These are phyloP conservation scores for Hymenopus coronatus DNA, from an alignment of 2,888 invertebrate species.

Conservation along the genomic window DNA sequence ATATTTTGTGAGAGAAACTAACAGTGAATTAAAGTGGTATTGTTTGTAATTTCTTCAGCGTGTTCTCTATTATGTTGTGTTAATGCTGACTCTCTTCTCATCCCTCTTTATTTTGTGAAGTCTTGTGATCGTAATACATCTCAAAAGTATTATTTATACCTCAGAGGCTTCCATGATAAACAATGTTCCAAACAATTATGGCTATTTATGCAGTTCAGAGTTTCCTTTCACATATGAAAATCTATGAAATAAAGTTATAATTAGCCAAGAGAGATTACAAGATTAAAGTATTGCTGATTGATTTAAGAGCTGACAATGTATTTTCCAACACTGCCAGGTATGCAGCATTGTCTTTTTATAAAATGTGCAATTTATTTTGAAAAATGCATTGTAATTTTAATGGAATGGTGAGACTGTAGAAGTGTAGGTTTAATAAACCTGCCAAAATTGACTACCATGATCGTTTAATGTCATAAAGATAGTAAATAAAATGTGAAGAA, in stretches of 20 bases:
- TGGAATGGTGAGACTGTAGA: neutral
- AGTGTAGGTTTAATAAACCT: neutral
- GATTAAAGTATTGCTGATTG: neutral
- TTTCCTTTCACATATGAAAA: neutral
- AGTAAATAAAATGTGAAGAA: neutral
- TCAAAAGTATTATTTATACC: neutral
- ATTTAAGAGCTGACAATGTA: neutral
- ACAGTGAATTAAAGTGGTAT: neutral
- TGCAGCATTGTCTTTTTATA: neutral
- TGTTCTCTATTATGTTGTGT: neutral
- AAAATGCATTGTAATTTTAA: neutral
- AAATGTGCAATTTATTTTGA: neutral
- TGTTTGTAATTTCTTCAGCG: neutral
- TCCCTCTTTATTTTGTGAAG: neutral
- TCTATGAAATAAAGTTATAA: neutral
- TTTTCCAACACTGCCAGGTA: neutral
- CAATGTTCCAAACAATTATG: neutral
- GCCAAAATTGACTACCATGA: neutral
- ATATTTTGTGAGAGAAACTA: neutral
- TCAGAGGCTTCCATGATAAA: neutral
- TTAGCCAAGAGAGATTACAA: neutral
- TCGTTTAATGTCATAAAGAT: neutral
- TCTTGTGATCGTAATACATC: neutral
- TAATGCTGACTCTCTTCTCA: neutral
- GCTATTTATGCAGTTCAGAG: neutral